Conservation (phyloP, 2,113 vertebrate genomes). For the Pampusana beccarii region DNA sequence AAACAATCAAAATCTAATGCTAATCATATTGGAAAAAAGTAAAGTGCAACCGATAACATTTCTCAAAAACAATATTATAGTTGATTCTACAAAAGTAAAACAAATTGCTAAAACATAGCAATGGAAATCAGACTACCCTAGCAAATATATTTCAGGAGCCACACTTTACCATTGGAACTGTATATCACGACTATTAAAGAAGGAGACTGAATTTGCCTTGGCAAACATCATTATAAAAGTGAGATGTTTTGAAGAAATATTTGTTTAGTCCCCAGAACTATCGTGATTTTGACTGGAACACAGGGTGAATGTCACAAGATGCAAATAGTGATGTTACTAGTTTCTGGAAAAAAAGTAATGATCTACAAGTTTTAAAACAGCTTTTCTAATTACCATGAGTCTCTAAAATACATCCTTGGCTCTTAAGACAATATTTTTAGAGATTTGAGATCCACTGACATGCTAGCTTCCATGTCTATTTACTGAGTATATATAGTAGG, state of each 20-base stretch:
- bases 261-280: neutral
- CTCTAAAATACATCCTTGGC: neutral
- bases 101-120: neutral
- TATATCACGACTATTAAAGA: neutral
- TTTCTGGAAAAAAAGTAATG: neutral
- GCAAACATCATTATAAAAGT: neutral
- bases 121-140: neutral
- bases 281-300: neutral
- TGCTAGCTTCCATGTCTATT: neutral
- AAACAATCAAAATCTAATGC: neutral
- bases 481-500: neutral
- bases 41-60: neutral
- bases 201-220: neutral
- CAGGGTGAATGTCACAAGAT: neutral
- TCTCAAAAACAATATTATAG: neutral
- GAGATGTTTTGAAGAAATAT: neutral
- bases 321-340: neutral
- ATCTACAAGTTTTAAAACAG: neutral
- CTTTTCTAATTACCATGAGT: neutral
- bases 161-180: neutral
- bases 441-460: neutral
- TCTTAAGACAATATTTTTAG: neutral
- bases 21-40: neutral
- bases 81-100: neutral
- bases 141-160: neutral